Percentiles rank a stretch among this genome's conserved stretches.
These are phyloP conservation scores for Ophthalmolycus amberensis DNA, from an alignment of 2,113 vertebrate species.

Conservation along the genomic window DNA sequence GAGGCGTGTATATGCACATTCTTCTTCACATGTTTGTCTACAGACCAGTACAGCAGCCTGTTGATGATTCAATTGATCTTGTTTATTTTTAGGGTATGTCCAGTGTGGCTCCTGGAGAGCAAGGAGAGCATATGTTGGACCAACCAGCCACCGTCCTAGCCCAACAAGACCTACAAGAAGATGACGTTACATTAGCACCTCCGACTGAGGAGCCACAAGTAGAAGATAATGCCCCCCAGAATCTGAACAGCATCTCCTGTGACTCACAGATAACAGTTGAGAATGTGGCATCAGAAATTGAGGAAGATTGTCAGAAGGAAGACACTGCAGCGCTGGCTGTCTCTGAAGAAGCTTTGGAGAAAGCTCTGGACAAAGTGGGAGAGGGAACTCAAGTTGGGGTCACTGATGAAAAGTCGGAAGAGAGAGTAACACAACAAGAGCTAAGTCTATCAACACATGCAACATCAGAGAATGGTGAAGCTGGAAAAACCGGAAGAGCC, in stretches of 20 bases:
- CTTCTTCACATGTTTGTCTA: neutral
- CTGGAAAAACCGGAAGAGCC: neutral
- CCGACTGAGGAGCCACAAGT: constrained; percentile 5
- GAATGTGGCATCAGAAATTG: constrained; percentile 60
- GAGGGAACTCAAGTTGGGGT: neutral
- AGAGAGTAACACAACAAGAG: neutral
- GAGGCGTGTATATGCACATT: constrained; percentile 27
- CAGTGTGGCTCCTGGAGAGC: neutral
- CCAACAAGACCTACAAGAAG: constrained; percentile 10
- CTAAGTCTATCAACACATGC: neutral
- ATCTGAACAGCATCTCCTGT: neutral
- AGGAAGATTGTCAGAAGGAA: constrained; percentile 17
- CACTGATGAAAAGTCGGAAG: neutral
- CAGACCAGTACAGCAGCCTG: neutral
- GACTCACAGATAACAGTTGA: constrained; percentile 45
- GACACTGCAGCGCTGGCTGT: neutral
- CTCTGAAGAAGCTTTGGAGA: constrained; percentile 7
- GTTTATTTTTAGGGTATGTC: constrained; percentile 36
- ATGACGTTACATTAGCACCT: neutral
- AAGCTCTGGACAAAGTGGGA: constrained; percentile 9
- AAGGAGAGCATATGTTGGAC: neutral
- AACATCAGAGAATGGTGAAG: neutral
- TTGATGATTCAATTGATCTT: neutral
- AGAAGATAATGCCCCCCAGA: neutral
- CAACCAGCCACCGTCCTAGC: neutral